Percentiles rank a stretch among this genome's conserved stretches.
These are phyloP conservation scores for Hiodon tergisus DNA, from an alignment of 2,113 vertebrate genomes.

Conservation along the genomic window DNA sequence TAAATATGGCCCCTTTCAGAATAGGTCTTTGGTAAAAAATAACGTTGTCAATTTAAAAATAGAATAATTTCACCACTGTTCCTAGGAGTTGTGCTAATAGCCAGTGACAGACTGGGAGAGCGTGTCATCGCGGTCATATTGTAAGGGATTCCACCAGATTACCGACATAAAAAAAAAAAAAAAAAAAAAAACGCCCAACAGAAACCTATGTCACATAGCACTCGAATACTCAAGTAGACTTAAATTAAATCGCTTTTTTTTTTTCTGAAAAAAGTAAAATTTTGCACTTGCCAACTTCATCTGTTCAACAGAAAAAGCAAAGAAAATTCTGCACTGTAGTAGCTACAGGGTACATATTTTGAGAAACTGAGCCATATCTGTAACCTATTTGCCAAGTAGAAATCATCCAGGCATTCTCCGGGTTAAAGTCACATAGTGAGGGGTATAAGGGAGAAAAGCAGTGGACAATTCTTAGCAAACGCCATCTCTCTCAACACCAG, in stretches of 20 bases:
- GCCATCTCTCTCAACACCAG: background rate
- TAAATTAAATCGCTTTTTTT: background rate
- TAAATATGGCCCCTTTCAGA: constrained; percentile 4
- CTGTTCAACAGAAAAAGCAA: background rate
- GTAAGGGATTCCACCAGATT: constrained; percentile 19
- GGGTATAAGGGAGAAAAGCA: background rate
- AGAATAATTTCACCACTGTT: background rate
- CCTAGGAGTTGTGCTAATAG: background rate
- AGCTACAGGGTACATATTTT: background rate
- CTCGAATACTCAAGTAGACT: constrained; percentile 1
- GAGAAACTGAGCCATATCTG: too few relatives aligned
- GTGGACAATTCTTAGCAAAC: background rate
- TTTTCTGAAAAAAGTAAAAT: background rate
- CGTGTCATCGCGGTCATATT: background rate
- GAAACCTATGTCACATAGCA: constrained; percentile 15
- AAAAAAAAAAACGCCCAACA: constrained; percentile 10
- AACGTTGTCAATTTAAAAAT: too few relatives aligned
- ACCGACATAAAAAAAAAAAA: background rate
- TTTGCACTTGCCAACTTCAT: background rate
- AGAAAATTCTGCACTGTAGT: background rate
- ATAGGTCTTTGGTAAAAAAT: background rate
- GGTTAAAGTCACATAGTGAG: background rate
- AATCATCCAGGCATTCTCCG: too few relatives aligned
- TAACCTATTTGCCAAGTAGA: too few relatives aligned
- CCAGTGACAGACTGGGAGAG: background rate